Evolutionary conservation across 2,888 invertebrate species (phyloP).

Genomic region (Bhutanitis thaidina): DNA sequence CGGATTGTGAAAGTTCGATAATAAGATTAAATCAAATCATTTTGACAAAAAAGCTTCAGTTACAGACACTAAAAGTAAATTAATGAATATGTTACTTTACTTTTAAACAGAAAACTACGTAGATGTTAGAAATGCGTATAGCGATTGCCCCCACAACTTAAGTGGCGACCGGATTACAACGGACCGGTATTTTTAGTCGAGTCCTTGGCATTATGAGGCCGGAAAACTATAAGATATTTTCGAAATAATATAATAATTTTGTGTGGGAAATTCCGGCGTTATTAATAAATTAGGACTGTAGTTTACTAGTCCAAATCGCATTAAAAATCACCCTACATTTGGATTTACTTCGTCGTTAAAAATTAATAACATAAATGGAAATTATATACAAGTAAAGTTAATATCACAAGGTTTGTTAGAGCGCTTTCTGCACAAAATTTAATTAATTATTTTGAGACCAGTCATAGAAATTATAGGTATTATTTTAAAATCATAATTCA

Average conservation of each 20-base stretch:
- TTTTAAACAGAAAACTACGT: conserved; percentile 60
- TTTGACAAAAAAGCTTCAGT: too few species aligned
- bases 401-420: too few species aligned
- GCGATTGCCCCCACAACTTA: conserved; percentile 74
- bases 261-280: conserved; percentile 11
- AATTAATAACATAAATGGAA: too few species aligned
- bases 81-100: conserved; percentile 43
- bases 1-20: not conserved
- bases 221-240: conserved; percentile 16
- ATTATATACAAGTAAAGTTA: too few species aligned
- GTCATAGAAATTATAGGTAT: too few species aligned
- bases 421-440: too few species aligned
- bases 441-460: too few species aligned
- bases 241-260: conserved; percentile 12
- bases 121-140: conserved; percentile 63
- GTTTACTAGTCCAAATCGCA: not conserved
- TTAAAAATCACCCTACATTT: too few species aligned
- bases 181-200: conserved; percentile 53
- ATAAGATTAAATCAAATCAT: too few species aligned
- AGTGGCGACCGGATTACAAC: conserved; percentile 72
- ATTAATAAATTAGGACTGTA: not conserved
- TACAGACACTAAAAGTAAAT: too few species aligned
- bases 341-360: too few species aligned
- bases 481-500: too few species aligned
- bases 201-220: conserved; percentile 21